Evolutionary conservation across 2,888 invertebrate species (phyloP).

Genomic region (Oligia strigilis): DNA sequence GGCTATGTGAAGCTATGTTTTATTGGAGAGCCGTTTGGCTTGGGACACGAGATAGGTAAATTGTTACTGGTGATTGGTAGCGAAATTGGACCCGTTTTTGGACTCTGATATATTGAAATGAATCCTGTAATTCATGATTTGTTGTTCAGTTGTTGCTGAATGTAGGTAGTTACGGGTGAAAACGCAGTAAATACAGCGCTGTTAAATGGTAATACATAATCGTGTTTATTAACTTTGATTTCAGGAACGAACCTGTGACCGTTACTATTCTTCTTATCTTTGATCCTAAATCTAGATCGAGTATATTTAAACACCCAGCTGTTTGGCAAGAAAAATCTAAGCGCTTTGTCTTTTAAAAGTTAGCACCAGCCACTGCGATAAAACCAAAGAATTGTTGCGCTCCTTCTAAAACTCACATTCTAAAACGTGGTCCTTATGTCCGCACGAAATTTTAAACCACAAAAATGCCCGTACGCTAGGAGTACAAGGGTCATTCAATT

Average conservation of each 20-base stretch:
- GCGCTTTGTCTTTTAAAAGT: constrained; percentile 34
- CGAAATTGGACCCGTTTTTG: constrained; percentile 57
- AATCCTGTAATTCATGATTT: constrained; percentile 58
- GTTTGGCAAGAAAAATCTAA: constrained; percentile 32
- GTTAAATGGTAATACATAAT: constrained; percentile 11
- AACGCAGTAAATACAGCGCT: constrained; percentile 7
- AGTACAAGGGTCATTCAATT: constrained; percentile 30
- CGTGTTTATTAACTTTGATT: constrained; percentile 8
- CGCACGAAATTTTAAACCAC: not conserved
- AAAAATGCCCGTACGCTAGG: not conserved
- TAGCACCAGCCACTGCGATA: constrained; percentile 23
- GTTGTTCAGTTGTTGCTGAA: constrained; percentile 34
- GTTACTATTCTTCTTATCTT: not conserved
- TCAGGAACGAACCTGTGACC: not conserved
- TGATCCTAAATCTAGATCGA: constrained; percentile 39
- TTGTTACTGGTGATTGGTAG: constrained; percentile 64
- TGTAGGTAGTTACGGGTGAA: constrained; percentile 21
- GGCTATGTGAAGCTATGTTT: constrained; percentile 49
- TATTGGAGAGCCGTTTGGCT: constrained; percentile 54
- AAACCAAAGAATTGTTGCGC: constrained; percentile 9
- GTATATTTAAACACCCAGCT: constrained; percentile 38
- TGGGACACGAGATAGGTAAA: constrained; percentile 62
- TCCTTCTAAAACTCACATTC: not conserved
- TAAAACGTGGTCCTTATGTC: not conserved
- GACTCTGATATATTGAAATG: constrained; percentile 61